A percentile compares a stretch with the other conserved stretches of the same genome.
These are phyloP conservation scores for Mormyrus hasselquistii DNA, from an alignment of 2,797 vertebrate species.

Conservation along the genomic window DNA sequence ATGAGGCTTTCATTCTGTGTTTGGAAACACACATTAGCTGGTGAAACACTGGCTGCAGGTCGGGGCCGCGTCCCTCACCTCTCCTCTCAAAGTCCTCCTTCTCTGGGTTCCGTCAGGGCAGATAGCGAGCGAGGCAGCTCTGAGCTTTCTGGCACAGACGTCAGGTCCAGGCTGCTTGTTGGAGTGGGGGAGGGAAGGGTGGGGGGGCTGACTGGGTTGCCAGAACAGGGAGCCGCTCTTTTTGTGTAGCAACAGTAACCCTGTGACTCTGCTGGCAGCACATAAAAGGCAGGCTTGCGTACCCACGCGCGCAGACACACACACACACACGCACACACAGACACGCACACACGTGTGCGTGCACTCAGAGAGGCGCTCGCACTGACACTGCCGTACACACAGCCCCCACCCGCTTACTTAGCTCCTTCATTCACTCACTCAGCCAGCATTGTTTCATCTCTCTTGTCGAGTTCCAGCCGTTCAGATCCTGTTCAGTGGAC, in stretches of 20 bases:
- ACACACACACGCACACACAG: neutral
- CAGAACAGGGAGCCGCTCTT: neutral
- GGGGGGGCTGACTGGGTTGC: neutral
- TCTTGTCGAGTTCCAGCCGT: neutral
- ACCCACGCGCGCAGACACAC: neutral
- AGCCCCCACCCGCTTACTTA: neutral
- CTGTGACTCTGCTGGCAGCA: neutral
- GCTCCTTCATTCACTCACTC: neutral
- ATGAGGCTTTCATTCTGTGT: neutral
- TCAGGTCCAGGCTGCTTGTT: neutral
- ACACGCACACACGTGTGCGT: neutral
- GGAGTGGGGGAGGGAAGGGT: neutral
- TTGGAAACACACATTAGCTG: neutral
- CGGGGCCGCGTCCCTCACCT: neutral
- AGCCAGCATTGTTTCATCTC: conserved; percentile 6
- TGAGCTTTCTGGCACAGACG: neutral
- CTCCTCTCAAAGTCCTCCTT: neutral
- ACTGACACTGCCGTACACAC: conserved; percentile 1
- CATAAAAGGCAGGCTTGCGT: neutral
- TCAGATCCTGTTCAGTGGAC: neutral
- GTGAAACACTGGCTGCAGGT: neutral
- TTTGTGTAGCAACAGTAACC: neutral
- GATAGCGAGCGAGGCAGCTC: neutral
- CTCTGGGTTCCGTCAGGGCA: neutral
- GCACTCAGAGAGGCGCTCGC: neutral